Conservation (phyloP, 2,888 invertebrate genomes). For the Trissonchulus latispiculum region DNA sequence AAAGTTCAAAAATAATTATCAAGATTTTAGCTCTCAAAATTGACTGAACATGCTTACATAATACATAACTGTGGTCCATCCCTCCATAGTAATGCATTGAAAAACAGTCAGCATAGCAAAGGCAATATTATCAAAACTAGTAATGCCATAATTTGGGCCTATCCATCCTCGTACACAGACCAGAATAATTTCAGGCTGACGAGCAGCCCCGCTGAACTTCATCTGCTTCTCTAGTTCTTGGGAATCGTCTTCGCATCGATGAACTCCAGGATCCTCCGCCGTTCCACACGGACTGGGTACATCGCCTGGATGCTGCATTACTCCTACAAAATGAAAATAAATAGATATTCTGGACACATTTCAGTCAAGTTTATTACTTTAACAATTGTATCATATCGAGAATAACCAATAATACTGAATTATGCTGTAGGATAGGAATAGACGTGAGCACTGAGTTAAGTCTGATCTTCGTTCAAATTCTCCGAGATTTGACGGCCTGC, state of each 20-base stretch:
- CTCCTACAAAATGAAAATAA: too few relatives aligned
- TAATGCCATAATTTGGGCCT: slow-evolving; percentile 95
- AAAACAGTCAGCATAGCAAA: slow-evolving; percentile 99
- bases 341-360: too few relatives aligned
- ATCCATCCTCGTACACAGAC: slow-evolving; percentile 86
- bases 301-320: slow-evolving; percentile 21
- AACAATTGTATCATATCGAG: too few relatives aligned
- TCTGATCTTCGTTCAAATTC: too few relatives aligned
- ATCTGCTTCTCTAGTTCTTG: not conserved
- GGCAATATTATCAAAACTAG: slow-evolving; percentile 99
- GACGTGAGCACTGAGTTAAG: too few relatives aligned
- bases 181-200: slow-evolving; percentile 49
- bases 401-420: too few relatives aligned
- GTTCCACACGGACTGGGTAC: slow-evolving; percentile 23
- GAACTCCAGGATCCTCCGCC: slow-evolving; percentile 32
- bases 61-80: slow-evolving; percentile 63
- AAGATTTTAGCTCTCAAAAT: too few relatives aligned
- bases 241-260: slow-evolving; percentile 38
- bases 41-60: too few relatives aligned
- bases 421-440: too few relatives aligned
- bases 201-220: slow-evolving; percentile 37
- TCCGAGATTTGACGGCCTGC: too few relatives aligned
- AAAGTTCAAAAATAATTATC: too few relatives aligned
- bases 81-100: slow-evolving; percentile 99
- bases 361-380: too few relatives aligned